phyloP scores from a whole-genome alignment of 1,140 invertebrate genomes.

The Zaprionus camerounensis region DNA sequence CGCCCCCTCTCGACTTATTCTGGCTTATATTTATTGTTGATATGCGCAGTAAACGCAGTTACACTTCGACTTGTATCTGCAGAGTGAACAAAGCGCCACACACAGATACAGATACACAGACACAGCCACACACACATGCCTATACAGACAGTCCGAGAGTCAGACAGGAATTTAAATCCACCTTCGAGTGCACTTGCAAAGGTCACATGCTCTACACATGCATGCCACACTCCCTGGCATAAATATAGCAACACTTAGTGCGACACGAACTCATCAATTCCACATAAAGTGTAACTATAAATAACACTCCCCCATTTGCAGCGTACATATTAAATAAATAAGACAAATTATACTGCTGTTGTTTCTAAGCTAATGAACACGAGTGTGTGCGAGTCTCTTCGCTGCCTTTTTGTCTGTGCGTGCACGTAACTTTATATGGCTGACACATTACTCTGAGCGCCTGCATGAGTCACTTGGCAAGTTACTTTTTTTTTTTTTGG shows the following conservation, averaged over 20 bases:
- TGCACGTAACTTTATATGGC: conserved; percentile 23
- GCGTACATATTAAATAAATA: background rate
- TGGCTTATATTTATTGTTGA: conserved; percentile 45
- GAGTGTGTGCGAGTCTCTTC: conserved; percentile 3
- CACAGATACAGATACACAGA: background rate
- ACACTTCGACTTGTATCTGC: background rate
- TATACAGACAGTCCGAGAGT: background rate
- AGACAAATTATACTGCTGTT: background rate
- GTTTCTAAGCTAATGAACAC: background rate
- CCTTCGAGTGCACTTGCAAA: conserved; percentile 8
- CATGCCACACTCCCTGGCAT: background rate
- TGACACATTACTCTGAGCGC: conserved; percentile 36
- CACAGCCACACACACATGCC: background rate
- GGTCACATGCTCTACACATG: background rate
- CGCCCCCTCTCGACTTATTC: conserved; percentile 5
- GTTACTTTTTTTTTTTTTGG: conserved; percentile 25
- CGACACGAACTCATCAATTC: conserved; percentile 2
- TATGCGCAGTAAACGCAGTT: conserved; percentile 38
- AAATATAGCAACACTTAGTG: conserved; percentile 8
- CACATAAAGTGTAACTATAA: background rate
- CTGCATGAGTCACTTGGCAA: conserved; percentile 25
- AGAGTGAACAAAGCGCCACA: conserved; percentile 51
- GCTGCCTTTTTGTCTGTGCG: conserved; percentile 21
- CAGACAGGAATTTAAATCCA: background rate
- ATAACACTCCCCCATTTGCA: background rate